Base-by-base conservation (phyloP, 2,113 vertebrate genomes). In the Antechinus stuartii region DNA sequence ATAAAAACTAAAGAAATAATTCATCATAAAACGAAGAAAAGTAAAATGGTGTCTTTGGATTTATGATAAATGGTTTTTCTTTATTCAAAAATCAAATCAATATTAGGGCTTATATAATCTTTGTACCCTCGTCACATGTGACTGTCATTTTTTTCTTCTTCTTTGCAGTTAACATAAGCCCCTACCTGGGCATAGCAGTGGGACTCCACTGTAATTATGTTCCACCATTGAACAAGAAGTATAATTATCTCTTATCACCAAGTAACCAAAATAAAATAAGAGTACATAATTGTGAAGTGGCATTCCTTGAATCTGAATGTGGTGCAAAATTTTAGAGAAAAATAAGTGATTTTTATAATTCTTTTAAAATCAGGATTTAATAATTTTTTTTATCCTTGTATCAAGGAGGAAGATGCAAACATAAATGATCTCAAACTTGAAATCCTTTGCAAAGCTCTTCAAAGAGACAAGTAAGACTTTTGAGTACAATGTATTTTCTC, bases 401-500 rank as follows among this genome's bases (percentile, higher is more conserved):
- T 97, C 24, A 97, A 99, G 99, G 98, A 98, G 26, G 98, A 99
- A 84, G 98, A 98, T 4, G 98, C 99, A 92, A 98, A 99, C 97
- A 97, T 99, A 90, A 98, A 99, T 26, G 94, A 98, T 24, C 98
- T 99, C 54, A 99, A 99, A 97, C 98, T 99, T 95, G 99, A 99
- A 97, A 99, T 99, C 98, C 98, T 99, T 55, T 99, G 99, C 97
- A 99, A 98, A 98, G 99, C 99, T 26, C 99, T 99, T 52, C 99
- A 97, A 95, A 99, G 99, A 98, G 99, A 99, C 92, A 98, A 99
- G 99, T 99, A 98, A 98, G 99, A 97, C 89, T 54, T 92, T 1
- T 55, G 6, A 46, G 6, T 56, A 30, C 90, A 26, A 23, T 89
- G 52, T 93, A 76, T 11, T n/a, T 76, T 50, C 55, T 93, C 11